Base-by-base conservation (phyloP, 2,888 invertebrate genomes). In the Iselma pallidipennis region DNA sequence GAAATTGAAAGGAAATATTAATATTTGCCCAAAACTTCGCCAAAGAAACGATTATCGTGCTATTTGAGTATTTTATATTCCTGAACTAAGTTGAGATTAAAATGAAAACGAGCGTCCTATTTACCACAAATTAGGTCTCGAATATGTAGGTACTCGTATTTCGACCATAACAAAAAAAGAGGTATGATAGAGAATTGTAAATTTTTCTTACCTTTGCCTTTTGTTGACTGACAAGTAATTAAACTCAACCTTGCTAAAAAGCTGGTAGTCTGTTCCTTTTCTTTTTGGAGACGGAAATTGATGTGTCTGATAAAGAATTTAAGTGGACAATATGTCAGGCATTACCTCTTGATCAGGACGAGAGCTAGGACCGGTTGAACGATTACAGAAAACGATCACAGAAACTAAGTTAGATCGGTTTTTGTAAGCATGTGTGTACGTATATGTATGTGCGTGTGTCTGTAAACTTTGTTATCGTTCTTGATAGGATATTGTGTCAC, bases 241-340 rank as follows among this genome's bases (percentile, higher is more conserved):
- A 45, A 12, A 0, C 2, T 5, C 9, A 45, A 5, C 12, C 4
- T 23, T 4, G 2, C 10, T 10, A 19, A 10, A 16, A 42, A 5
- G 10, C 16, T 14, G 14, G 33, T 42, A 42, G 19, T 16, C 12
- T 12, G 3, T 28, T 28, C 9, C 6, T 28, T 7, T 7, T 6
- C 5, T 16, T 19, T 16, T 45, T 12, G 12, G 12, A 12, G 45
- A 23, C 23, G 19, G 9, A 55, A 65, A 66, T 67, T 61, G 68
- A 70, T 70, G 57, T 45, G 59, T 49, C 49, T 63, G 68, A 71
- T 70, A 70, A 66, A 63, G 66, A 62, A 70, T 68, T 67, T 70
- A 71, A 70, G 67, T 64, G 71, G 65, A 66, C 67, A 67, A 69
- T 71, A 67, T 63, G 67, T 71, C 71, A 66, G 63, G 65, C 66